Evolutionary conservation across 2,888 invertebrate species (phyloP).

Genomic region (Eupithecia vulgata): DNA sequence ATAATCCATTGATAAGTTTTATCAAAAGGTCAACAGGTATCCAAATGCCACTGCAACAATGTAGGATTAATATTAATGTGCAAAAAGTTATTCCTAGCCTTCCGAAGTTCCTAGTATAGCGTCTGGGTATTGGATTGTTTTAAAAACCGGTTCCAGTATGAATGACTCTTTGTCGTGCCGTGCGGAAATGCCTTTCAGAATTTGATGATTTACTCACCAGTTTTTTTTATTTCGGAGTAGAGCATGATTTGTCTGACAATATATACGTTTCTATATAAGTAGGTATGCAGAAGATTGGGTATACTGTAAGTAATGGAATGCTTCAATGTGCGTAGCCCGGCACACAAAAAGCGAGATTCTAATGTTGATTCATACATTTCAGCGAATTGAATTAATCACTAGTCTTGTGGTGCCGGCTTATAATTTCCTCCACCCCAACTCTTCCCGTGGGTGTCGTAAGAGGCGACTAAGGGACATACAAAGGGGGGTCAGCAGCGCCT

Average conservation of each 20-base stretch:
- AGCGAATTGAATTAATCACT: neutral
- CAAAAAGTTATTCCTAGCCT: slow-evolving; percentile 1
- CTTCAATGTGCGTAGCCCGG: neutral
- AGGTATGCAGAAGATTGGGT: neutral
- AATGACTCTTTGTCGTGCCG: slow-evolving; percentile 1
- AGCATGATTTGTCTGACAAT: neutral
- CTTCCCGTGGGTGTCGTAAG: no score
- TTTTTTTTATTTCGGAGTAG: slow-evolving; percentile 5
- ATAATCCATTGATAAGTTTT: slow-evolving; percentile 4
- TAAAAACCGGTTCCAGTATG: neutral
- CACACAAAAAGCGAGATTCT: neutral
- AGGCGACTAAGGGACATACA: no score
- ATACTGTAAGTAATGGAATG: neutral
- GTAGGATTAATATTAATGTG: neutral
- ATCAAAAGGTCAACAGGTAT: slow-evolving; percentile 4
- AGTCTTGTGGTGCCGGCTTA: no score
- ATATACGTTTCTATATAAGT: neutral
- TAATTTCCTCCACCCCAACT: no score
- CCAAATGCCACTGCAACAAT: neutral
- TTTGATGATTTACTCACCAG: neutral
- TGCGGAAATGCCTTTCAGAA: slow-evolving; percentile 6
- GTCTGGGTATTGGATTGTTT: slow-evolving; percentile 9
- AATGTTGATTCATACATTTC: neutral
- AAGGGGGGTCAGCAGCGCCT: no score
- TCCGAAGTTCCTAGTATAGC: slow-evolving; percentile 1